These are phyloP conservation scores for Maconellicoccus hirsutus DNA, from an alignment of 1,140 invertebrate species.

Conservation along the genomic window DNA sequence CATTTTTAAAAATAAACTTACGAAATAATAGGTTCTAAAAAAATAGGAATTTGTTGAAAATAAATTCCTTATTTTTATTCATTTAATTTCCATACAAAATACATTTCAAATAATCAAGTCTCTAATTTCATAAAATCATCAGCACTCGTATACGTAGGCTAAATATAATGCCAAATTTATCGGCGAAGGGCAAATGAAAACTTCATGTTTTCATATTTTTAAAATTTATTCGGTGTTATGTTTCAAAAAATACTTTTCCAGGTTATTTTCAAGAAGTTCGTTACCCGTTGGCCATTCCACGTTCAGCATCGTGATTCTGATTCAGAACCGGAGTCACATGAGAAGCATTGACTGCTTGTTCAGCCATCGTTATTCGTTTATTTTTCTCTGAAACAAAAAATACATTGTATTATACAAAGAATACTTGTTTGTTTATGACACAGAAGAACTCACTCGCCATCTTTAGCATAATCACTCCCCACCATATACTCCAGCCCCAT, in stretches of 20 bases:
- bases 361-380: conserved; percentile 5
- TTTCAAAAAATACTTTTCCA: not conserved
- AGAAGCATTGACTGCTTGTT: not conserved
- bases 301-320: not conserved
- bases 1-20: too few relatives aligned
- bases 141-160: not conserved
- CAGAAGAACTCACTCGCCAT: conserved; percentile 49
- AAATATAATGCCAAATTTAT: not conserved
- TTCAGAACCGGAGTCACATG: not conserved
- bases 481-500: conserved; percentile 95
- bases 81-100: too few relatives aligned
- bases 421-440: too few relatives aligned
- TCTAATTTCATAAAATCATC: too few relatives aligned
- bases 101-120: too few relatives aligned
- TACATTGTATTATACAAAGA: not conserved
- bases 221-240: not conserved
- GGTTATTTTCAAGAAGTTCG: not conserved
- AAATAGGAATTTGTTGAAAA: too few relatives aligned
- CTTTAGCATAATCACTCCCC: conserved; percentile 80
- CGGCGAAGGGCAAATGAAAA: conserved; percentile 1
- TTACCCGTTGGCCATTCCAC: not conserved
- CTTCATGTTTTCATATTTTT: conserved; percentile 3
- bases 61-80: too few relatives aligned
- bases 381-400: conserved; percentile 4
- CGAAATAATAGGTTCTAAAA: too few relatives aligned